These are phyloP conservation scores for Labeo calbasu DNA, from an alignment of 2,797 vertebrate genomes.

Conservation along the genomic window DNA sequence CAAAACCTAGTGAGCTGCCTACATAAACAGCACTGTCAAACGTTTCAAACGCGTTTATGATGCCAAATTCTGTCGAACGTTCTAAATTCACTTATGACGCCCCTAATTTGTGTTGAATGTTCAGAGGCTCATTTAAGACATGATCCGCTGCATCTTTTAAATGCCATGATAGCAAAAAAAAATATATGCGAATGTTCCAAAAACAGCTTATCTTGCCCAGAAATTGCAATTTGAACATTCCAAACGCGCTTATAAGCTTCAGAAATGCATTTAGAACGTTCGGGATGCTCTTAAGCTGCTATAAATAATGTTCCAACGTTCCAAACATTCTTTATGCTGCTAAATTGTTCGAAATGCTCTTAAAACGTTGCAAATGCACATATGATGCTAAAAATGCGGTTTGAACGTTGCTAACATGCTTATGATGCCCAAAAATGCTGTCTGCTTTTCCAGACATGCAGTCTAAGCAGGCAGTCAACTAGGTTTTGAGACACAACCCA, in stretches of 20 bases:
- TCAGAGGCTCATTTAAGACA: not conserved
- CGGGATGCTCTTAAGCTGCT: not conserved
- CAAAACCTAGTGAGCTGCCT: not conserved
- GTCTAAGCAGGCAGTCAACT: not conserved
- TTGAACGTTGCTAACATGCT: not conserved
- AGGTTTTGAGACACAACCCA: not conserved
- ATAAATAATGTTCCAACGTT: not conserved
- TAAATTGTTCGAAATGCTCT: not conserved
- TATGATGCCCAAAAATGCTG: not conserved
- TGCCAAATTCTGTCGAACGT: not conserved
- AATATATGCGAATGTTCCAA: not conserved
- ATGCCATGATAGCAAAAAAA: not conserved
- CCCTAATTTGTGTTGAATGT: not conserved
- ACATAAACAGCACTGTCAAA: not conserved
- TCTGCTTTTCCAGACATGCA: not conserved
- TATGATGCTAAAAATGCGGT: not conserved
- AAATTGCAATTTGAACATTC: not conserved
- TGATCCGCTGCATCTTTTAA: not conserved
- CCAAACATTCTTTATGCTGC: not conserved
- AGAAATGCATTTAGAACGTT: not conserved
- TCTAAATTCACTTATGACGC: not conserved
- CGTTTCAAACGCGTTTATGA: not conserved
- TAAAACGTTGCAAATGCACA: not conserved
- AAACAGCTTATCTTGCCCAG: not conserved
- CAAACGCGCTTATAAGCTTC: not conserved